Percentiles rank a stretch among this genome's conserved stretches.
Evolutionary conservation across 2,797 vertebrate genomes (phyloP).

Genomic region (Poeciliopsis paucimaculata): DNA sequence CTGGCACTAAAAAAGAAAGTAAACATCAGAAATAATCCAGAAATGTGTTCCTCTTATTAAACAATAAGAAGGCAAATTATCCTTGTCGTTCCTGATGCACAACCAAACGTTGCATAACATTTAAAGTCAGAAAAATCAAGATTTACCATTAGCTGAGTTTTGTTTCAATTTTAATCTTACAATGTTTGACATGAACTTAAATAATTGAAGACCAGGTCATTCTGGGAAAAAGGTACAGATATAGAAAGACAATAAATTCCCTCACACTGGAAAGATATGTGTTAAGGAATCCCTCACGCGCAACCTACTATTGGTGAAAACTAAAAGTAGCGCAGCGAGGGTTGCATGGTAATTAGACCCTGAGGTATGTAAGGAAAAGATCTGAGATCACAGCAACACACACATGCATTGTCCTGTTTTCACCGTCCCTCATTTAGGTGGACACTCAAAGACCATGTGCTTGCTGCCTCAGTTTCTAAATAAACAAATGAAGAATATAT

Average conservation of each 20-base stretch:
- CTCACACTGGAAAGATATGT: background rate
- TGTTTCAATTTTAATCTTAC: background rate
- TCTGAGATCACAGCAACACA: background rate
- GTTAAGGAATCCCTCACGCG: background rate
- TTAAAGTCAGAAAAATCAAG: background rate
- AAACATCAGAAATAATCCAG: background rate
- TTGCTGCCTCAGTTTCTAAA: background rate
- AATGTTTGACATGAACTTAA: background rate
- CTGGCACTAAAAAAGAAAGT: background rate
- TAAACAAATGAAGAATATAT: background rate
- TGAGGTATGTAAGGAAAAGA: background rate
- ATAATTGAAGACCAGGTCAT: background rate
- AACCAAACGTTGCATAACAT: background rate
- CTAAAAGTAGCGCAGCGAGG: background rate
- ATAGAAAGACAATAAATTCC: background rate
- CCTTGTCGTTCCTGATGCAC: background rate
- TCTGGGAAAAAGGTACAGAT: background rate
- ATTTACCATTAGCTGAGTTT: background rate
- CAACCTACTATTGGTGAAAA: background rate
- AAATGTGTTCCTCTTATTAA: background rate
- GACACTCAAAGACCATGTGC: background rate
- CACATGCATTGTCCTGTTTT: background rate
- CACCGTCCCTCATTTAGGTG: background rate
- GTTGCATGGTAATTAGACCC: background rate
- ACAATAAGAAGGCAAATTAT: background rate